Conservation (phyloP, 1,140 invertebrate species). For the Bombyx mandarina region DNA sequence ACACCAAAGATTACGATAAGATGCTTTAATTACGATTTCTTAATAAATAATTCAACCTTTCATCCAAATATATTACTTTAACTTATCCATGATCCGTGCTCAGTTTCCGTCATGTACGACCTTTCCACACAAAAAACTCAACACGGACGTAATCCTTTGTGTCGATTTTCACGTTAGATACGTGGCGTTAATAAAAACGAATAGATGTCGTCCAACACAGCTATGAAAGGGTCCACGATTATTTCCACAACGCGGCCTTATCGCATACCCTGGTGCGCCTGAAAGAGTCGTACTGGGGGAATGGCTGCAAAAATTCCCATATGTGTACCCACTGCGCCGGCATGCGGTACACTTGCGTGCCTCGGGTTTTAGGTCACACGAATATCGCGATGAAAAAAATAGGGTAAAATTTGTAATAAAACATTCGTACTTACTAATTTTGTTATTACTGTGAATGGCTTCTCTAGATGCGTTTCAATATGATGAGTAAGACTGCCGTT, state of each 20-base stretch:
- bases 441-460: too few species aligned
- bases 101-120: too few species aligned
- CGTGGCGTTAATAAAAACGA: constrained; percentile 19
- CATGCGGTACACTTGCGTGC: constrained; percentile 25
- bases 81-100: too few species aligned
- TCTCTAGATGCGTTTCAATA: too few species aligned
- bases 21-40: too few species aligned
- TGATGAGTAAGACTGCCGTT: too few species aligned
- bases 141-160: constrained; percentile 11
- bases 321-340: constrained; percentile 11
- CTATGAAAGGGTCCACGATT: constrained; percentile 17
- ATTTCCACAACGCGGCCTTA: constrained; percentile 14
- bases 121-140: too few species aligned
- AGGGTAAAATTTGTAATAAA: constrained; percentile 23
- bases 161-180: constrained; percentile 5
- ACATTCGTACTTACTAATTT: constrained; percentile 21
- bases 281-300: constrained; percentile 23
- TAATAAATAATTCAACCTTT: too few species aligned
- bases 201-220: constrained; percentile 12
- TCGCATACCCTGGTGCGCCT: constrained; percentile 1
- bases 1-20: too few species aligned
- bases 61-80: too few species aligned
- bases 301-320: constrained; percentile 33
- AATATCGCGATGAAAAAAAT: constrained; percentile 25
- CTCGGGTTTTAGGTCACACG: constrained; percentile 39